Evolutionary conservation across 2,888 invertebrate genomes (phyloP).

Genomic region (Drosophila nigritarsus): DNA sequence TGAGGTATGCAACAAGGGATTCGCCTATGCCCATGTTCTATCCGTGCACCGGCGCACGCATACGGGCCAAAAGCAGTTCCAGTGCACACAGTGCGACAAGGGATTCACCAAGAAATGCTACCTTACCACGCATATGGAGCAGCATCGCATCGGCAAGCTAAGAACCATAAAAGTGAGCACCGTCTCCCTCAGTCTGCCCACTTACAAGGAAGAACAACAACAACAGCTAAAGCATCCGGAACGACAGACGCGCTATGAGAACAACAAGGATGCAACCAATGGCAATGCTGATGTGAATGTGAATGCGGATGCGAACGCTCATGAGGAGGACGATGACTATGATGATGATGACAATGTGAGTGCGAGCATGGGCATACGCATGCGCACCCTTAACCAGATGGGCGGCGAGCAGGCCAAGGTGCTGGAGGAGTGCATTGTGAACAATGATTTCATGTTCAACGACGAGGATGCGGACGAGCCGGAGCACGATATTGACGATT

Average conservation of each 20-base stretch:
- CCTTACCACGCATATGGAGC: constrained; percentile 78
- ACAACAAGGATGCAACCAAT: background rate
- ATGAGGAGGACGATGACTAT: constrained; percentile 16
- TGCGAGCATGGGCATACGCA: constrained; percentile 23
- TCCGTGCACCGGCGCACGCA: constrained; percentile 83
- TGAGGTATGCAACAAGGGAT: constrained; percentile 82
- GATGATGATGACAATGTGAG: constrained; percentile 32
- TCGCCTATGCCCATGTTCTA: constrained; percentile 84
- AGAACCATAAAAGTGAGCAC: background rate
- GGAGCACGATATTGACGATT: constrained; percentile 29
- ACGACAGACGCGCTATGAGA: constrained; percentile 17
- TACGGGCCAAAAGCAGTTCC: constrained; percentile 84
- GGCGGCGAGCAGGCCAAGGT: constrained; percentile 60
- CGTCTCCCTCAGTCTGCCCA: constrained; percentile 17
- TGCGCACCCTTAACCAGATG: constrained; percentile 19
- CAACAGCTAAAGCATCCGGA: background rate
- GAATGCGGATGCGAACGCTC: background rate
- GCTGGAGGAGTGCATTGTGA: constrained; percentile 76
- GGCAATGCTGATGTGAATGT: background rate
- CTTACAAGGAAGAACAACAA: constrained; percentile 27
- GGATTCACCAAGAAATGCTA: constrained; percentile 84
- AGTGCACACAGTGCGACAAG: constrained; percentile 82
- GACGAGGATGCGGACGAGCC: constrained; percentile 52
- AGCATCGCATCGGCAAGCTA: constrained; percentile 58
- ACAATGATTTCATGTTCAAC: constrained; percentile 73